Conservation (phyloP, 2,797 vertebrate genomes). For the Psittacula echo region DNA sequence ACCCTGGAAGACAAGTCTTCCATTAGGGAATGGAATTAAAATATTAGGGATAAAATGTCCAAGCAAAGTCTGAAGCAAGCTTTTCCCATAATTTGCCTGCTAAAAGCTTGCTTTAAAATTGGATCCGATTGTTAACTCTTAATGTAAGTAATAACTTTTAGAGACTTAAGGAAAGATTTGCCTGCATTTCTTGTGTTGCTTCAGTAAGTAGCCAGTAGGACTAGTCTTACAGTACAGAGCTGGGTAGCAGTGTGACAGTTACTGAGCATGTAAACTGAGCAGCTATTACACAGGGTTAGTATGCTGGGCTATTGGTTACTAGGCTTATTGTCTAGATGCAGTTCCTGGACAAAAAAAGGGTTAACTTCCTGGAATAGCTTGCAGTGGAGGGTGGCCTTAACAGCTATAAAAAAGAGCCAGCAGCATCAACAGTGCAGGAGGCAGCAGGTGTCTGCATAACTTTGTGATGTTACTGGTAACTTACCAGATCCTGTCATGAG, state of each 20-base stretch:
- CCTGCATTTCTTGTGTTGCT: not conserved
- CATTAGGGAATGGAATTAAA: no score
- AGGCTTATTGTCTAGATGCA: not conserved
- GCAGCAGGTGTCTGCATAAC: not conserved
- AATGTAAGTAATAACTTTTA: not conserved
- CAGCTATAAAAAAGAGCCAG: not conserved
- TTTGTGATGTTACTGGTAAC: not conserved
- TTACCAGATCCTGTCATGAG: not conserved
- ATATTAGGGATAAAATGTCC: not conserved
- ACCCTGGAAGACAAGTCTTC: not conserved
- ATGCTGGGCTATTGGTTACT: not conserved
- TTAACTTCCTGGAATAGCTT: conserved; percentile 6
- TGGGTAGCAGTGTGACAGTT: not conserved
- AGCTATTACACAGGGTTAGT: not conserved
- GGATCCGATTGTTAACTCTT: not conserved
- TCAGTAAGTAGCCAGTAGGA: not conserved
- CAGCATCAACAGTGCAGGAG: not conserved
- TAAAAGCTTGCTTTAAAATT: not conserved
- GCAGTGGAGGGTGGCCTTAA: not conserved
- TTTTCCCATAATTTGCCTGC: not conserved
- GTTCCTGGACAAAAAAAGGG: not conserved
- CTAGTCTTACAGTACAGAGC: not conserved
- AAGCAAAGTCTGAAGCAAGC: not conserved
- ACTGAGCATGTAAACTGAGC: not conserved
- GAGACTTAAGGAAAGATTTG: not conserved